These are phyloP conservation scores for Idaea aversata DNA, from an alignment of 2,888 invertebrate species.

Conservation along the genomic window DNA sequence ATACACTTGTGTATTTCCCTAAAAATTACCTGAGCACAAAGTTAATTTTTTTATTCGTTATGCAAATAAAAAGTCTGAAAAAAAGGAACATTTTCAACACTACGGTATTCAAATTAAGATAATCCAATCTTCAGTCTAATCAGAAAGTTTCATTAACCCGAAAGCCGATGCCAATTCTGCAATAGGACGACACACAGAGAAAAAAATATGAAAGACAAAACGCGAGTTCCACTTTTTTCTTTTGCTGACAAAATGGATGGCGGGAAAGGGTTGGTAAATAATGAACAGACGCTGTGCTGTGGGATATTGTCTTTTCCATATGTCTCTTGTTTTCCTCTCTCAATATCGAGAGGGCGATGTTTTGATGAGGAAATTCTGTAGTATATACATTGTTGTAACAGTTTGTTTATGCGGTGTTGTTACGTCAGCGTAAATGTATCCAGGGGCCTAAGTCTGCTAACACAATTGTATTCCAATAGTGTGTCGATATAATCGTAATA, in stretches of 20 bases:
- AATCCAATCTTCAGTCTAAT: conserved; percentile 24
- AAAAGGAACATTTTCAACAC: neutral
- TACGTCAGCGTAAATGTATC: conserved; percentile 15
- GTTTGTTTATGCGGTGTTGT: conserved; percentile 19
- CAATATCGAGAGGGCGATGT: conserved; percentile 27
- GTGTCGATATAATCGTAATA: no score
- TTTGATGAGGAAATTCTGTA: conserved; percentile 25
- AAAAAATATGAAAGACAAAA: conserved; percentile 53
- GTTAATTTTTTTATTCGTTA: no score
- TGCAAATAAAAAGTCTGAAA: neutral
- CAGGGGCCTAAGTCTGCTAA: no score
- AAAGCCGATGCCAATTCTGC: conserved; percentile 26
- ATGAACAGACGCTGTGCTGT: conserved; percentile 48
- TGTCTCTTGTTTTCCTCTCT: conserved; percentile 29
- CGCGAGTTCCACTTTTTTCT: conserved; percentile 59
- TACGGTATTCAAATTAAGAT: conserved; percentile 4
- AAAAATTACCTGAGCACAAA: no score
- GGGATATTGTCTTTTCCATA: conserved; percentile 30
- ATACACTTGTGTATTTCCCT: no score
- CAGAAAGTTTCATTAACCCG: conserved; percentile 30
- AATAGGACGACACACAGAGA: conserved; percentile 18
- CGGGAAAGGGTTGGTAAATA: conserved; percentile 62
- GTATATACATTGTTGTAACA: conserved; percentile 20
- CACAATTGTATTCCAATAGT: no score
- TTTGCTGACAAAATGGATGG: conserved; percentile 49